Conservation (phyloP, 2,888 invertebrate genomes). For the Auanema freiburgensis region DNA sequence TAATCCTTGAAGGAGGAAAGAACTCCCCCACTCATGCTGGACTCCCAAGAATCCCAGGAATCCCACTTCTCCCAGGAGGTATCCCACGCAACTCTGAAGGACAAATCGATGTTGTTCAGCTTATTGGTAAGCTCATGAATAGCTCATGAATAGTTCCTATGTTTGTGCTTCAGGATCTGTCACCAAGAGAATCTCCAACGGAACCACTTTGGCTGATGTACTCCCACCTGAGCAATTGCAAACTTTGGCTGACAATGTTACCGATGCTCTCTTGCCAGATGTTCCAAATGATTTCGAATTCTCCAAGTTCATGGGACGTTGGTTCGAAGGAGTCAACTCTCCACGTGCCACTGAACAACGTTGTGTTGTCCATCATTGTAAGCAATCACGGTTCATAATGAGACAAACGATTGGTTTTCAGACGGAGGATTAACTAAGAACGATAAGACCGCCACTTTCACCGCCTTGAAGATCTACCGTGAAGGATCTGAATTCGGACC, state of each 20-base stretch:
- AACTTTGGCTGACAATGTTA: conserved; percentile 64
- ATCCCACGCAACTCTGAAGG: conserved; percentile 63
- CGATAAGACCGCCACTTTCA: conserved; percentile 65
- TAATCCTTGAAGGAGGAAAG: conserved; percentile 72
- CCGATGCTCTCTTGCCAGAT: conserved; percentile 62
- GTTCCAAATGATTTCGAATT: conserved; percentile 63
- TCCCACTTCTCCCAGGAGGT: conserved; percentile 63
- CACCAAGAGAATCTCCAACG: conserved; percentile 64
- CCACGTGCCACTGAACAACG: conserved; percentile 63
- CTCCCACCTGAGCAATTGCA: conserved; percentile 64
- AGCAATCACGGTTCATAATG: conserved; percentile 20
- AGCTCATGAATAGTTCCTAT: not conserved
- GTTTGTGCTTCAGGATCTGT: conserved; percentile 50
- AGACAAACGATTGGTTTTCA: conserved; percentile 27
- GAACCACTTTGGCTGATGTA: conserved; percentile 63
- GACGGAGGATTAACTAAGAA: conserved; percentile 64
- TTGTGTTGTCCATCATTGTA: conserved; percentile 64
- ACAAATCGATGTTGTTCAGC: conserved; percentile 63
- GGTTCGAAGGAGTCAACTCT: conserved; percentile 63
- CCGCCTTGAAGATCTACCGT: conserved; percentile 64
- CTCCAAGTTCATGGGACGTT: conserved; percentile 64
- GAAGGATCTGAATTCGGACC: conserved; percentile 64
- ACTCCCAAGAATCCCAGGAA: conserved; percentile 62
- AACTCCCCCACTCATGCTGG: conserved; percentile 63
- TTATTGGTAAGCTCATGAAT: conserved; percentile 47